Evolutionary conservation across 1,140 invertebrate species (phyloP).

Genomic region (Leucophenga varia): DNA sequence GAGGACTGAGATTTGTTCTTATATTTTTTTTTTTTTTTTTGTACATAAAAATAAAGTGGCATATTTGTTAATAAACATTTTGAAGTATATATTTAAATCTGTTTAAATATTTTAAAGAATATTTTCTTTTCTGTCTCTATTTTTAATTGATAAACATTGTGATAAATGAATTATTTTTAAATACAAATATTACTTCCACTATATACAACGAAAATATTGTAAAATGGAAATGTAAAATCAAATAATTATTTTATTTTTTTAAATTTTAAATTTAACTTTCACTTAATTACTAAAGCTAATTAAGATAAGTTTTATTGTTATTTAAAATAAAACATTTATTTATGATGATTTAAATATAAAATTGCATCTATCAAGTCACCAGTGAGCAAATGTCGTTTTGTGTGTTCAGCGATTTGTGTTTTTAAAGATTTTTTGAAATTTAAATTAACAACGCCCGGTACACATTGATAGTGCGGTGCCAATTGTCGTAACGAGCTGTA

Average conservation of each 20-base stretch:
- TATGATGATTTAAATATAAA: conserved; percentile 42
- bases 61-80: no score
- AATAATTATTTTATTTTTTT: conserved; percentile 6
- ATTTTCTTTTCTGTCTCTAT: no score
- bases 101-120: no score
- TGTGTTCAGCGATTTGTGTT: conserved; percentile 45
- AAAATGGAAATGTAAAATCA: no score
- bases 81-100: no score
- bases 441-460: conserved; percentile 47
- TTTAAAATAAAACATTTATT: conserved; percentile 5
- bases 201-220: no score
- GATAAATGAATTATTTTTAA: no score
- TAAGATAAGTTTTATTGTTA: not conserved
- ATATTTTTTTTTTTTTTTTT: no score
- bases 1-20: no score
- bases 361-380: conserved; percentile 46
- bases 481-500: conserved; percentile 44
- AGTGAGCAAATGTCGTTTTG: conserved; percentile 44
- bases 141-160: no score
- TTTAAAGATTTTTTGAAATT: conserved; percentile 43
- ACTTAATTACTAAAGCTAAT: conserved; percentile 4
- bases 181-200: no score
- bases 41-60: no score
- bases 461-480: conserved; percentile 40
- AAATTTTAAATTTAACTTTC: conserved; percentile 11